Conservation (phyloP, 2,888 invertebrate genomes). For the Allolobophora icterica region DNA sequence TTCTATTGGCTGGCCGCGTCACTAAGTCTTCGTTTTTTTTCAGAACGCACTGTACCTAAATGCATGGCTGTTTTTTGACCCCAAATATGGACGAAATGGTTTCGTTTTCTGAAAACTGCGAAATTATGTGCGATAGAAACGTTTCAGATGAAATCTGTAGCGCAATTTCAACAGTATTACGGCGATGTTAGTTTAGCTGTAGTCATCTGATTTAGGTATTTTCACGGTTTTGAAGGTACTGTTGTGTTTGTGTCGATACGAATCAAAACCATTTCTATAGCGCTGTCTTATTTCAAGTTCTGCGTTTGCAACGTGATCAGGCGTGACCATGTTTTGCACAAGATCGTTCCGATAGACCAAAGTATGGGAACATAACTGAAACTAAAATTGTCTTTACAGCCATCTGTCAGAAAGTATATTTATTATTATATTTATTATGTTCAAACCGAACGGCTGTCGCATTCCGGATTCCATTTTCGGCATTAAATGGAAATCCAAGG, state of each 20-base stretch:
- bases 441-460: neutral
- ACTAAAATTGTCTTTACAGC: neutral
- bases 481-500: neutral
- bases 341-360: neutral
- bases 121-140: neutral
- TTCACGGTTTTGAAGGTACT: neutral
- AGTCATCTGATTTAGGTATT: constrained; percentile 6
- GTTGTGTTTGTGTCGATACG: neutral
- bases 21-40: neutral
- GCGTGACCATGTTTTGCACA: neutral
- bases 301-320: neutral
- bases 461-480: neutral
- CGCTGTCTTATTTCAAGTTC: neutral
- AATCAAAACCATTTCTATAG: neutral
- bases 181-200: neutral
- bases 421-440: neutral
- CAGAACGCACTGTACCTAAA: neutral
- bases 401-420: neutral
- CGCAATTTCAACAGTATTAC: neutral
- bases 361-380: neutral
- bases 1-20: neutral
- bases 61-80: neutral
- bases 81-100: constrained; percentile 1
- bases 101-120: neutral
- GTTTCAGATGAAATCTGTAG: neutral